Base-by-base conservation (phyloP, 2,113 vertebrate species). In the Chauna torquata region DNA sequence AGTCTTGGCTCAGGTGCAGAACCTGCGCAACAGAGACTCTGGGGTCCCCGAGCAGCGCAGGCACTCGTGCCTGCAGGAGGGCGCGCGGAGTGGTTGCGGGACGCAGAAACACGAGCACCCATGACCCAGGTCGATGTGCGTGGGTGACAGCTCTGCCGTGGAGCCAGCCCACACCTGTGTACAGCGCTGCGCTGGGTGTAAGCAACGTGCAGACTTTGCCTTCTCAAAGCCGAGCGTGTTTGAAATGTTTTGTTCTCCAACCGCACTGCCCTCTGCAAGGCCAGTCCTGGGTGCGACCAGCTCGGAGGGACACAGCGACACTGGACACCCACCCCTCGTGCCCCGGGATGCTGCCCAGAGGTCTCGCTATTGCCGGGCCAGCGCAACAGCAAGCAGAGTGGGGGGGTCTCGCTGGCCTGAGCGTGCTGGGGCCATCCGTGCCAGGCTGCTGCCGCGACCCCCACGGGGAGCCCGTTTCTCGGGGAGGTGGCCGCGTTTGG, bases 101-200 rank as follows among this genome's bases (percentile, higher is more conserved):
- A 44, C n/a, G 0, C 2, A 10, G 61, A 0, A 38, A 20, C 55
- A 6, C 57, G 54, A 38, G 80, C 77, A 4, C 86, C 66, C 49
- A 3, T 3, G 0, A 19, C 61, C 58, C 1, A 0, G 14, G 13
- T 8, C 1, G 3, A 18, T 14, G 24, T 13, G 5, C n/a, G 24
- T 17, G 16, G 54, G 8, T 7, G 16, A 12, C 8, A 50, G 49
- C 34, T 36, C 19, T 27, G 49, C 71, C 28, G 18, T 16, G 24
- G 71, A 16, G 8, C 12, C 27, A 20, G 72, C 58, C 65, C 52
- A 2, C 74, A 19, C 36, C 75, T 16, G 3, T 2, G 3, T 5
- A 38, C 66, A 66, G 92, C 12, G 1, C 49, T 9, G 0, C 14
- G 16, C 66, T 20, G 57, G 45, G 54, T 11, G 16, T 16, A n/a